Percentiles rank a stretch among this genome's conserved stretches.
Conservation (phyloP, 2,797 vertebrate species). For the Syncerus caffer region DNA sequence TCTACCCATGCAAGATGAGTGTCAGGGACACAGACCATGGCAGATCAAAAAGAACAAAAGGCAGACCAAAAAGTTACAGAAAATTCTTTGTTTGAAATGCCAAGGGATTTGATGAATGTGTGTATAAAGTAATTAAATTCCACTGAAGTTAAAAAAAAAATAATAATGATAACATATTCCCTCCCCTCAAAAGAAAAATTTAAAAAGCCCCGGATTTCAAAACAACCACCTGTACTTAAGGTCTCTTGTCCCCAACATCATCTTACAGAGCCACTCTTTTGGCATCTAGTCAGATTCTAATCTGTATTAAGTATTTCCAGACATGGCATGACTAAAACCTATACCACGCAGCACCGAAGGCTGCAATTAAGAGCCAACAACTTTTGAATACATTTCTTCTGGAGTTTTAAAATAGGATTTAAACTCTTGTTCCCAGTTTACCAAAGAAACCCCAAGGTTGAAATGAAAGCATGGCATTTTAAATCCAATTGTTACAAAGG, state of each 20-base stretch:
- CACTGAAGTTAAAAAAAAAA: constrained; percentile 21
- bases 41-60: constrained; percentile 48
- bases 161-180: background rate
- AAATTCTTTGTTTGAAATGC: constrained; percentile 42
- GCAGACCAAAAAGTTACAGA: background rate
- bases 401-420: constrained; percentile 78
- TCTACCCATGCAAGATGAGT: constrained; percentile 15
- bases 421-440: constrained; percentile 79
- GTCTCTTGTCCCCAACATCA: background rate
- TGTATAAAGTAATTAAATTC: constrained; percentile 61
- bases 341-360: background rate
- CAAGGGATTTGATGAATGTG: constrained; percentile 5
- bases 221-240: background rate
- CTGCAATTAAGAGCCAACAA: constrained; percentile 66
- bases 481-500: constrained; percentile 78
- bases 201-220: background rate
- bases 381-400: constrained; percentile 76
- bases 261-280: background rate
- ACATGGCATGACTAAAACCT: background rate
- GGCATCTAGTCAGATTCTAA: background rate
- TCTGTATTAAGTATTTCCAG: background rate
- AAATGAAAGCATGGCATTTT: constrained; percentile 79
- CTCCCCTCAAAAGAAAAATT: background rate
- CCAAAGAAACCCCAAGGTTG: constrained; percentile 78
- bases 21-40: background rate